phyloP scores from a whole-genome alignment of 2,888 invertebrate species.

The Ornithoptera priamus region DNA sequence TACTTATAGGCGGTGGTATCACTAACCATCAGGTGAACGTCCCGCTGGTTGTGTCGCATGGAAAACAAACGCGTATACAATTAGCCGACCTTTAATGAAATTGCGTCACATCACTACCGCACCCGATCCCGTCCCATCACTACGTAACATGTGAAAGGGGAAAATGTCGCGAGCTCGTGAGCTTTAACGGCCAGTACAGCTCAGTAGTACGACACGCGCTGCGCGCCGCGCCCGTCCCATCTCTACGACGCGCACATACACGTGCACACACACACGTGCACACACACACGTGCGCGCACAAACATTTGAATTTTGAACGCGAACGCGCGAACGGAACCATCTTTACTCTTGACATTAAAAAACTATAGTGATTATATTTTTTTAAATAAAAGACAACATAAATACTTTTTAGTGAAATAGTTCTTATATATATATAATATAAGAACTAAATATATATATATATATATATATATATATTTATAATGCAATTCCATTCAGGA shows the following conservation, averaged over 20 bases:
- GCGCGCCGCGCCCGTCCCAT: background rate
- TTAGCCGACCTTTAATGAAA: too few species aligned
- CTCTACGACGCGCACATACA: background rate
- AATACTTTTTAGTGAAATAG: background rate
- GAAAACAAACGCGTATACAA: too few species aligned
- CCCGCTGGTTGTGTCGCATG: too few species aligned
- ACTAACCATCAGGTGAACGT: too few species aligned
- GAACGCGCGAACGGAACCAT: background rate
- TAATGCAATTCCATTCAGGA: background rate
- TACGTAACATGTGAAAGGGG: slow-evolving; percentile 1
- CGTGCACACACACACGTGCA: too few species aligned
- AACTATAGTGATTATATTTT: background rate
- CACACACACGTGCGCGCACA: too few species aligned
- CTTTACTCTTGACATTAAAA: background rate
- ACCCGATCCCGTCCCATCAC: too few species aligned
- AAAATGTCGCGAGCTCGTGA: background rate
- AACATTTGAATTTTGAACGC: background rate
- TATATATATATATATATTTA: background rate
- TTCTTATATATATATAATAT: background rate
- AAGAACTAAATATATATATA: too few species aligned
- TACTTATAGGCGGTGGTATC: too few species aligned
- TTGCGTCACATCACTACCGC: too few species aligned
- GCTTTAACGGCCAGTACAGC: background rate
- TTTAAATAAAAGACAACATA: background rate
- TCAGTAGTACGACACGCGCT: background rate